Evolutionary conservation across 2,113 vertebrate genomes (phyloP).

Genomic region (Myiagra hebetior): DNA sequence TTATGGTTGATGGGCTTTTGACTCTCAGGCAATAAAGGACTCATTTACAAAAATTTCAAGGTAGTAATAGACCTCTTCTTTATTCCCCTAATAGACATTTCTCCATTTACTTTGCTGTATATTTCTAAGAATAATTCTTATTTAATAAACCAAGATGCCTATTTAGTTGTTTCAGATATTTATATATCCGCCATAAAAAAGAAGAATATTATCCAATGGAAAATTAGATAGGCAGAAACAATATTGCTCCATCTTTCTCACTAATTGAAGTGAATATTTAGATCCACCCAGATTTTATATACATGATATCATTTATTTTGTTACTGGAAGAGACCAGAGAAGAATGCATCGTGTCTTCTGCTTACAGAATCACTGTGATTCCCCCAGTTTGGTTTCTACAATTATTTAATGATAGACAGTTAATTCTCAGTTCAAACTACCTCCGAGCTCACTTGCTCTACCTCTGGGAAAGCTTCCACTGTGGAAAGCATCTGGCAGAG

Average conservation of each 20-base stretch:
- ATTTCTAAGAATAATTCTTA: slow-evolving; percentile 25
- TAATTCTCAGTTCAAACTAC: background rate
- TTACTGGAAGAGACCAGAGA: background rate
- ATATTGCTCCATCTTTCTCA: slow-evolving; percentile 5
- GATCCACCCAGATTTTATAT: background rate
- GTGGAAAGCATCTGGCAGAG: background rate
- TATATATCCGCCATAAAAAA: slow-evolving; percentile 1
- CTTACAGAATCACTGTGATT: background rate
- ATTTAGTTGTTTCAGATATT: slow-evolving; percentile 19
- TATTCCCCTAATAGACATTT: slow-evolving; percentile 1
- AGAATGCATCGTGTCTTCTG: background rate
- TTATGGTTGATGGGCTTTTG: background rate
- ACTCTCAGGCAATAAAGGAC: background rate
- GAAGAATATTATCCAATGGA: background rate
- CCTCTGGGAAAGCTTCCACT: background rate
- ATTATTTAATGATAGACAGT: background rate
- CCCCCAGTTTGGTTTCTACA: background rate
- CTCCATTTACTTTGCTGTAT: background rate
- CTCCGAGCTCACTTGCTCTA: background rate
- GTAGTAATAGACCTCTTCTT: background rate
- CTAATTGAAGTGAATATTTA: slow-evolving; percentile 23
- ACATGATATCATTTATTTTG: background rate
- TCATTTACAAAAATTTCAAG: background rate
- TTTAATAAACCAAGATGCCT: background rate
- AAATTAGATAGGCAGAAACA: slow-evolving; percentile 12